phyloP scores from a whole-genome alignment of 2,113 vertebrate genomes.

The Malurus elegans region DNA sequence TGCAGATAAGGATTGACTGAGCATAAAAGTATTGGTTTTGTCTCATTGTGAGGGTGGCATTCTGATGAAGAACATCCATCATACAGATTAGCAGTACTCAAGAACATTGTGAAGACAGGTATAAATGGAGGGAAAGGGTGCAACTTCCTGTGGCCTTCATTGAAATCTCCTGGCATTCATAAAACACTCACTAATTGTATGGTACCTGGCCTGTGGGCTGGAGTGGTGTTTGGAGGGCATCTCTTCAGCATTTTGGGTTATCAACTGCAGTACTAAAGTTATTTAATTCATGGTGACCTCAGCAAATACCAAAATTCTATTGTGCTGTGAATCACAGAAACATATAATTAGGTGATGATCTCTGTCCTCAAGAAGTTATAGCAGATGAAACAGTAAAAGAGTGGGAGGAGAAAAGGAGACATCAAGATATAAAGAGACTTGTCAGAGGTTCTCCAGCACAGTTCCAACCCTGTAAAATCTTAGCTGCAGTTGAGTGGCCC shows the following conservation, averaged over 20 bases:
- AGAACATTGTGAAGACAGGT: not conserved
- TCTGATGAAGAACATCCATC: not conserved
- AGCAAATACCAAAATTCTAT: not conserved
- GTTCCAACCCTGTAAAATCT: not conserved
- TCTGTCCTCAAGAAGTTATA: not conserved
- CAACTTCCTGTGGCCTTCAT: not conserved
- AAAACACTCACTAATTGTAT: accelerated
- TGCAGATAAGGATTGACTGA: not conserved
- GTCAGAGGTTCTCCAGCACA: not conserved
- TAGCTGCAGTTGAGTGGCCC: not conserved
- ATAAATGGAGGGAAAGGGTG: not conserved
- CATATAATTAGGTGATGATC: not conserved
- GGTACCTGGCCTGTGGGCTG: not conserved
- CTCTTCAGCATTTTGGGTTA: not conserved
- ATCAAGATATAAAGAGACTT: not conserved
- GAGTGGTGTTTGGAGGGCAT: not conserved
- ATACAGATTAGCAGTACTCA: not conserved
- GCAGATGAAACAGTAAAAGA: not conserved
- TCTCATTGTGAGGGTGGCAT: not conserved
- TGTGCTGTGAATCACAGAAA: not conserved
- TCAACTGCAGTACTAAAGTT: not conserved
- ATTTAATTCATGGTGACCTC: not conserved
- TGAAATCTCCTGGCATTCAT: not conserved
- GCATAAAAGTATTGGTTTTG: not conserved
- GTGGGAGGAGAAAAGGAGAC: not conserved